Percentiles rank a stretch among this genome's conserved stretches.
Conservation (phyloP, 2,113 vertebrate species). For the Chaetodon trifascialis region DNA sequence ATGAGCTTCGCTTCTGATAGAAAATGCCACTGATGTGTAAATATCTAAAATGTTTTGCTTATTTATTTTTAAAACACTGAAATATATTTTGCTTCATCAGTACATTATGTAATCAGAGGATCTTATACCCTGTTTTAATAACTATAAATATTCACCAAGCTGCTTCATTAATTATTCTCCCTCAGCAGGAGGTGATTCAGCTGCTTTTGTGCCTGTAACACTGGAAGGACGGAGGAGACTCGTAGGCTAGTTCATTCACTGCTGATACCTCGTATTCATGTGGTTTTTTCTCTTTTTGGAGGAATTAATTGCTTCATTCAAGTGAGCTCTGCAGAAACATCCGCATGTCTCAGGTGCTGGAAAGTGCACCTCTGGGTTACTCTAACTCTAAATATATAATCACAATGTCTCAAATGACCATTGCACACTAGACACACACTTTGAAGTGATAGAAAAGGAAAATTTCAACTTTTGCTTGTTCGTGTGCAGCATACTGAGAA, state of each 20-base stretch:
- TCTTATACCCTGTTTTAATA: slow-evolving; percentile 11
- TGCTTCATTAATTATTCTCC: slow-evolving; percentile 41
- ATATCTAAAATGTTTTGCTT: slow-evolving; percentile 42
- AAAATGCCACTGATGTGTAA: slow-evolving; percentile 55
- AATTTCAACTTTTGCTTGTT: not conserved
- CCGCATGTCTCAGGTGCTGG: not conserved
- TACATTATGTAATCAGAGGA: slow-evolving; percentile 9
- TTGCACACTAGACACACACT: not conserved
- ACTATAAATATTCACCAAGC: slow-evolving; percentile 41
- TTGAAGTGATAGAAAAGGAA: not conserved
- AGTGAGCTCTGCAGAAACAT: not conserved
- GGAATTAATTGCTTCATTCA: not conserved
- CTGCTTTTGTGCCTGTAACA: slow-evolving; percentile 5
- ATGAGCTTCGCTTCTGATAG: not conserved
- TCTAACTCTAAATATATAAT: not conserved
- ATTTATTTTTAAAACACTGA: slow-evolving; percentile 49
- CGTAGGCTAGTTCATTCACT: not conserved
- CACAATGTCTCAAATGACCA: not conserved
- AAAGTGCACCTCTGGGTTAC: not conserved
- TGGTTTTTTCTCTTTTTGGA: not conserved
- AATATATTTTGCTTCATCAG: slow-evolving; percentile 20
- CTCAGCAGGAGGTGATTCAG: slow-evolving; percentile 18
- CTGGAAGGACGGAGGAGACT: not conserved
- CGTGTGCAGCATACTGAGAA: not conserved
- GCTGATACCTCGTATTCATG: not conserved